Evolutionary conservation across 2,797 vertebrate genomes (phyloP).

Genomic region (Cuculus canorus): DNA sequence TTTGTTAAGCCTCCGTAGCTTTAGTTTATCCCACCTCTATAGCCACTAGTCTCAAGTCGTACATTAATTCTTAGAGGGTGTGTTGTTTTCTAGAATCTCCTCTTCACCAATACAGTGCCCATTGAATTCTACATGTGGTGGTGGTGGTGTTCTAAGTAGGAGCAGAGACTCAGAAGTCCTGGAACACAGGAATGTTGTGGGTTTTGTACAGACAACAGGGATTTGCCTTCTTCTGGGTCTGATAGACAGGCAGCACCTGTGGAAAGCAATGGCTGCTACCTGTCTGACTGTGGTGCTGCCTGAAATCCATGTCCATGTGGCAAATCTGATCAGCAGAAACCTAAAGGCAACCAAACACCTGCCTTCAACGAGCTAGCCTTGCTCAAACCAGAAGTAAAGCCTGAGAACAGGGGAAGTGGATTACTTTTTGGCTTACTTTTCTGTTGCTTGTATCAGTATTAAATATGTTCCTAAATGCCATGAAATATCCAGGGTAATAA

Average conservation of each 20-base stretch:
- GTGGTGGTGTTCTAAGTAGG: not conserved
- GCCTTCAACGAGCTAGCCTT: conserved; percentile 80
- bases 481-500: not conserved
- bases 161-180: not conserved
- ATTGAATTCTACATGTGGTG: not conserved
- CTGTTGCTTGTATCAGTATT: not conserved
- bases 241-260: conserved; percentile 73
- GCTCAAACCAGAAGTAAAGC: conserved; percentile 67
- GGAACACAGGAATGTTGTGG: not conserved
- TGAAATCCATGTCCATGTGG: conserved; percentile 80
- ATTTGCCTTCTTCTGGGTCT: not conserved
- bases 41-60: not conserved
- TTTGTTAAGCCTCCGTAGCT: not conserved
- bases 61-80: not conserved
- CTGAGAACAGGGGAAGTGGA: not conserved
- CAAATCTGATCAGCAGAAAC: conserved; percentile 86
- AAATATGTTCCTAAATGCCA: not conserved
- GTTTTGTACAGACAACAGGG: not conserved
- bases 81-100: not conserved
- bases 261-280: conserved; percentile 84
- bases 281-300: conserved; percentile 84
- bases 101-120: not conserved
- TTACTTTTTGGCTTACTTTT: not conserved
- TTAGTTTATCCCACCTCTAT: not conserved
- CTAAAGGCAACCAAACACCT: conserved; percentile 73